These are phyloP conservation scores for Drosophila malerkotliana DNA, from an alignment of 1,140 invertebrate species.

Conservation along the genomic window DNA sequence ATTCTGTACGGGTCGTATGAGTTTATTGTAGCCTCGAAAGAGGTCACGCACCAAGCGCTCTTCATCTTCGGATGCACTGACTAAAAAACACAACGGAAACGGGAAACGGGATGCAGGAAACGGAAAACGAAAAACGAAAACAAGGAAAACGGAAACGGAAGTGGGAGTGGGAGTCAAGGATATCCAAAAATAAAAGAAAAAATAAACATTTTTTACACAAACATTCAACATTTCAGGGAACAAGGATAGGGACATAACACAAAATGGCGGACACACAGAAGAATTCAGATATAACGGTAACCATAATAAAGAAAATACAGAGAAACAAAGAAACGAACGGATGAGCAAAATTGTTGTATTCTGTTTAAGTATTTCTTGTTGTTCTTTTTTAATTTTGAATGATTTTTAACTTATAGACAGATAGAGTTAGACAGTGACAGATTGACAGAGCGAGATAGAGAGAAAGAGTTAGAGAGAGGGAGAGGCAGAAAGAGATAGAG, in stretches of 20 bases:
- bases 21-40: constrained; percentile 99
- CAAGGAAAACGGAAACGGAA: constrained; percentile 26
- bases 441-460: constrained; percentile 27
- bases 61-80: constrained; percentile 91
- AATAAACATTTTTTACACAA: background rate
- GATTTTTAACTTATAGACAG: constrained; percentile 58
- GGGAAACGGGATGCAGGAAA: constrained; percentile 10
- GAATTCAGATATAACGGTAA: constrained; percentile 19
- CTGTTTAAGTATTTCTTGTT: constrained; percentile 53
- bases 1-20: constrained; percentile 98
- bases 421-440: constrained; percentile 43
- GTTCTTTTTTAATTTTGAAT: constrained; percentile 52
- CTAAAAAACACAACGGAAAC: constrained; percentile 65
- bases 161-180: constrained; percentile 9
- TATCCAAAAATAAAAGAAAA: background rate
- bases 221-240: background rate
- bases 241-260: background rate
- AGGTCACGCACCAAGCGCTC: constrained; percentile 97
- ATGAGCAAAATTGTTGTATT: constrained; percentile 72
- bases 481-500: constrained; percentile 21
- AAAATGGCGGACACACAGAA: constrained; percentile 1
- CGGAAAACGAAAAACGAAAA: constrained; percentile 24
- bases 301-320: constrained; percentile 53
- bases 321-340: constrained; percentile 67
- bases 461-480: constrained; percentile 21